Conservation (phyloP, 2,888 invertebrate genomes). For the Macropis europaea region DNA sequence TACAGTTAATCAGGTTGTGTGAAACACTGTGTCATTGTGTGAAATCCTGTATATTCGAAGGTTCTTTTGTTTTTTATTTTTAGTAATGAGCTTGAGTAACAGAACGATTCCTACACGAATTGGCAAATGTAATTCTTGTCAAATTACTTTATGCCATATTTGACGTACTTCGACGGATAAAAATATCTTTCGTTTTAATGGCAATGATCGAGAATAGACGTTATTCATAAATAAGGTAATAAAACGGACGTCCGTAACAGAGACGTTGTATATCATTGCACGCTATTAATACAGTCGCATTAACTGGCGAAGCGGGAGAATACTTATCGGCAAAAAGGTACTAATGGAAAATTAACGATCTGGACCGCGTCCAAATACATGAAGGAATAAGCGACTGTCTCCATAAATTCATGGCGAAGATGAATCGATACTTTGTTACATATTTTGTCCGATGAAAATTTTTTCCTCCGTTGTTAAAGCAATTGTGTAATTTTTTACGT, state of each 20-base stretch:
- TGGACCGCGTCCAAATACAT: constrained; percentile 27
- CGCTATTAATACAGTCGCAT: constrained; percentile 27
- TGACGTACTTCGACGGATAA: too few relatives aligned
- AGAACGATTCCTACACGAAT: too few relatives aligned
- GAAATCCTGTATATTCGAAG: too few relatives aligned
- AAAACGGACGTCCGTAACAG: constrained; percentile 1
- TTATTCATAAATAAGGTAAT: not conserved
- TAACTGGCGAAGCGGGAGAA: constrained; percentile 1
- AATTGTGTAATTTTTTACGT: too few relatives aligned
- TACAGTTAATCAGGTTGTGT: too few relatives aligned
- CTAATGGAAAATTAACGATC: constrained; percentile 48
- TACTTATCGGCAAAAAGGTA: constrained; percentile 30
- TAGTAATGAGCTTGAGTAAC: too few relatives aligned
- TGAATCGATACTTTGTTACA: constrained; percentile 17
- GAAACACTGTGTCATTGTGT: too few relatives aligned
- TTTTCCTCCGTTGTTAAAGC: too few relatives aligned
- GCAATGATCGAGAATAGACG: not conserved
- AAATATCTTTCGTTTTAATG: too few relatives aligned
- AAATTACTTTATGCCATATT: too few relatives aligned
- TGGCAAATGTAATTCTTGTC: too few relatives aligned
- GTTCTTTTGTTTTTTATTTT: too few relatives aligned
- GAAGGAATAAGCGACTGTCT: constrained; percentile 3
- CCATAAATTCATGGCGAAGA: constrained; percentile 6
- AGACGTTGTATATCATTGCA: constrained; percentile 10
- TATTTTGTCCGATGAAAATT: not conserved